Evolutionary conservation across 2,113 vertebrate species (phyloP).

Genomic region (Notechis scutatus): DNA sequence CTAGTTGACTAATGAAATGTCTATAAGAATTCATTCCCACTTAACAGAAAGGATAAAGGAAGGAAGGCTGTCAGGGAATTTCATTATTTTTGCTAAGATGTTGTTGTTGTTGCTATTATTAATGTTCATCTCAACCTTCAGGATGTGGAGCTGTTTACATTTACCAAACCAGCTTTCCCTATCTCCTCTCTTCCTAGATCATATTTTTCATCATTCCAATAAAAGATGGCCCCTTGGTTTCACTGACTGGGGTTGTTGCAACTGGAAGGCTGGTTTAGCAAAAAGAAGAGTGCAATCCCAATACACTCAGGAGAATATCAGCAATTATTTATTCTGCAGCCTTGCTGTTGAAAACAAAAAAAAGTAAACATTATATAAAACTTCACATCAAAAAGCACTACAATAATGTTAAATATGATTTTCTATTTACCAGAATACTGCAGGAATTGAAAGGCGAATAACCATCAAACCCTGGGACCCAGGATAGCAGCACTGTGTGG

Average conservation of each 20-base stretch:
- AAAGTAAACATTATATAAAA: not conserved
- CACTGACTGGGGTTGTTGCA: not conserved
- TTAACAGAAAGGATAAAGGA: not conserved
- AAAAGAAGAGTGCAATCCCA: not conserved
- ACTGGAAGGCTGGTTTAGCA: not conserved
- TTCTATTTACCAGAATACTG: conserved; percentile 74
- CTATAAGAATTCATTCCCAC: not conserved
- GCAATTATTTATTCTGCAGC: not conserved
- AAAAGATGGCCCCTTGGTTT: not conserved
- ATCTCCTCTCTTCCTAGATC: not conserved
- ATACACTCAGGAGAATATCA: not conserved
- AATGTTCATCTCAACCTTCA: not conserved
- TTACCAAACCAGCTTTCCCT: not conserved
- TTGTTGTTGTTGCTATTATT: not conserved
- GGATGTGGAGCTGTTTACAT: not conserved
- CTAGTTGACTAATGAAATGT: not conserved
- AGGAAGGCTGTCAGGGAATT: not conserved
- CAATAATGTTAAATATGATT: not conserved
- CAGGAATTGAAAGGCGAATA: conserved; percentile 82
- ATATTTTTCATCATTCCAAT: not conserved
- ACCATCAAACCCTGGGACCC: conserved; percentile 85
- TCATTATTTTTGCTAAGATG: not conserved
- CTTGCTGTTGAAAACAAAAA: not conserved
- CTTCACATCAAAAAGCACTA: not conserved
- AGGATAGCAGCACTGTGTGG: conserved; percentile 74